phyloP scores from a whole-genome alignment of 2,113 vertebrate species.

The Ellobius talpinus region DNA sequence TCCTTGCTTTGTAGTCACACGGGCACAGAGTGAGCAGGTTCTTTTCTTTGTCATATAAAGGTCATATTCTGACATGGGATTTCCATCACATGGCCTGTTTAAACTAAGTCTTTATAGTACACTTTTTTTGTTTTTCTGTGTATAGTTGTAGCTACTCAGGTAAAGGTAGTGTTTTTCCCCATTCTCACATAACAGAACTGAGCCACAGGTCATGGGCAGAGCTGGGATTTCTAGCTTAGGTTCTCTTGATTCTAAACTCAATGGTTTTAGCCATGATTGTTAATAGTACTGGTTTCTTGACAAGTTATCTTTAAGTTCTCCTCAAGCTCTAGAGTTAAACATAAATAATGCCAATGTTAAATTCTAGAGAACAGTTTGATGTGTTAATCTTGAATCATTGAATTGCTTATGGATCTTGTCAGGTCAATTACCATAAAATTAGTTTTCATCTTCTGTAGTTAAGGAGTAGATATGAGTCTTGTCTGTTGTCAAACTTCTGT shows the following conservation, averaged over 20 bases:
- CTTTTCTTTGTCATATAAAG: background rate
- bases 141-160: background rate
- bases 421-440: constrained; percentile 42
- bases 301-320: constrained; percentile 31
- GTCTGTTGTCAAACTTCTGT: constrained; percentile 51
- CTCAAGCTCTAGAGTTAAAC: constrained; percentile 31
- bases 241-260: background rate
- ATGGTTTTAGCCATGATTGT: background rate
- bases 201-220: background rate
- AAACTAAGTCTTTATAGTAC: background rate
- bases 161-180: background rate
- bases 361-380: constrained; percentile 32
- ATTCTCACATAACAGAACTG: constrained; percentile 12
- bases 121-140: background rate
- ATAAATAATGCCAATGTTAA: background rate
- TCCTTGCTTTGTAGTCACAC: background rate
- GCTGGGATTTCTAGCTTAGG: background rate
- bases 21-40: background rate
- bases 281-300: constrained; percentile 19
- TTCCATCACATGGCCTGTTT: background rate
- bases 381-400: constrained; percentile 53
- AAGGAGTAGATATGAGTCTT: constrained; percentile 14
- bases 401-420: constrained; percentile 37
- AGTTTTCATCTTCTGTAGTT: constrained; percentile 39
- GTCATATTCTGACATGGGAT: background rate